Evolutionary conservation across 2,888 invertebrate genomes (phyloP).

Genomic region (Cheilosia urbana): DNA sequence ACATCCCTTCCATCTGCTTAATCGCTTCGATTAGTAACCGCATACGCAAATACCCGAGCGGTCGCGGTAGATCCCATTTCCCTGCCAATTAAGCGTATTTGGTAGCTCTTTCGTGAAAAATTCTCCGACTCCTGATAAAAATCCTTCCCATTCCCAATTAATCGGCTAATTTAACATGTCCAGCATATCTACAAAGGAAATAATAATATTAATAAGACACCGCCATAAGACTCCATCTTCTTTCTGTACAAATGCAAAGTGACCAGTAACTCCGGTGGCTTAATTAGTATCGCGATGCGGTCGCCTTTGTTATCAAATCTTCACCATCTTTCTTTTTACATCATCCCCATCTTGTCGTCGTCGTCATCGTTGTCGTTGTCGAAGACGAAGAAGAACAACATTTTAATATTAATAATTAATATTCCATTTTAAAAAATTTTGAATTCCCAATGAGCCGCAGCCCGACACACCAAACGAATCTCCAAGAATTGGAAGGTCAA

Average conservation of each 20-base stretch:
- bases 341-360: slow-evolving; percentile 45
- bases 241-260: slow-evolving; percentile 20
- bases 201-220: slow-evolving; percentile 69
- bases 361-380: neutral
- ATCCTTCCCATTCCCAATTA: slow-evolving; percentile 71
- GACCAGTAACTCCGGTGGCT: slow-evolving; percentile 72
- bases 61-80: neutral
- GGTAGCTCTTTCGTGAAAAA: slow-evolving; percentile 55
- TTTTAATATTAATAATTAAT: slow-evolving; percentile 71
- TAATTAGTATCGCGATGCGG: slow-evolving; percentile 72
- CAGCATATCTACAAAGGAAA: slow-evolving; percentile 55
- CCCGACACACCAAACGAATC: neutral
- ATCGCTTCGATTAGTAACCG: slow-evolving; percentile 68
- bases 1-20: slow-evolving; percentile 57
- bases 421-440: slow-evolving; percentile 63
- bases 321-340: slow-evolving; percentile 64
- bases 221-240: slow-evolving; percentile 62
- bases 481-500: slow-evolving; percentile 31
- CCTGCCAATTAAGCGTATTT: slow-evolving; percentile 73
- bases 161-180: slow-evolving; percentile 67
- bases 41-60: neutral
- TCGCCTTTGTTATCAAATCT: slow-evolving; percentile 71
- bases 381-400: slow-evolving; percentile 2
- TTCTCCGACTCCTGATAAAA: slow-evolving; percentile 64
- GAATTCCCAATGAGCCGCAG: slow-evolving; percentile 45